Conservation (phyloP, 2,113 vertebrate species). For the Arenaria interpres region DNA sequence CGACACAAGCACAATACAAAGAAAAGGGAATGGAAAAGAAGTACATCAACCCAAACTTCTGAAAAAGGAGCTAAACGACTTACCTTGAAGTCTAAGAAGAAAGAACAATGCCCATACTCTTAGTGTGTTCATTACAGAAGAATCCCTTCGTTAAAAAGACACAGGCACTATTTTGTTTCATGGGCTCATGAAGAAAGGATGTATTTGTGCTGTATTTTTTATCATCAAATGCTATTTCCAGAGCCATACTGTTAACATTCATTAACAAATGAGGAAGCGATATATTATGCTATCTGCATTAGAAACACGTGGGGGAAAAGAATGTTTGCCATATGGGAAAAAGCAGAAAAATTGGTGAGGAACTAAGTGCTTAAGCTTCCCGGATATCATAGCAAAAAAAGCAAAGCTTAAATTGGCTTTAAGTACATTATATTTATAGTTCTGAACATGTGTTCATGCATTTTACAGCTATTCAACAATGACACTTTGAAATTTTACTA, state of each 20-base stretch:
- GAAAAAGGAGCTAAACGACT: not conserved
- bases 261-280: not conserved
- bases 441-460: not conserved
- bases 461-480: constrained; percentile 24
- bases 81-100: constrained; percentile 24
- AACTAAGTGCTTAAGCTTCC: not conserved
- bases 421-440: constrained; percentile 5
- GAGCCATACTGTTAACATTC: not conserved
- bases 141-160: not conserved
- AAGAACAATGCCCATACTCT: not conserved
- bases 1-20: not conserved
- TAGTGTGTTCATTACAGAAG: not conserved
- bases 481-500: not conserved
- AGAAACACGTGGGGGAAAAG: not conserved
- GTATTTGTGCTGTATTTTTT: not conserved
- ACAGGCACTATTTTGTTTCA: not conserved
- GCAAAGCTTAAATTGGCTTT: not conserved
- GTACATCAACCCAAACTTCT: not conserved
- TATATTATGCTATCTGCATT: not conserved
- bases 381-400: not conserved
- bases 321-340: not conserved
- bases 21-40: not conserved
- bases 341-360: not conserved
- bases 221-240: not conserved
- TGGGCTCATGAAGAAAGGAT: not conserved